Evolutionary conservation across 2,888 invertebrate species (phyloP).

Genomic region (Nymphalis c-album): DNA sequence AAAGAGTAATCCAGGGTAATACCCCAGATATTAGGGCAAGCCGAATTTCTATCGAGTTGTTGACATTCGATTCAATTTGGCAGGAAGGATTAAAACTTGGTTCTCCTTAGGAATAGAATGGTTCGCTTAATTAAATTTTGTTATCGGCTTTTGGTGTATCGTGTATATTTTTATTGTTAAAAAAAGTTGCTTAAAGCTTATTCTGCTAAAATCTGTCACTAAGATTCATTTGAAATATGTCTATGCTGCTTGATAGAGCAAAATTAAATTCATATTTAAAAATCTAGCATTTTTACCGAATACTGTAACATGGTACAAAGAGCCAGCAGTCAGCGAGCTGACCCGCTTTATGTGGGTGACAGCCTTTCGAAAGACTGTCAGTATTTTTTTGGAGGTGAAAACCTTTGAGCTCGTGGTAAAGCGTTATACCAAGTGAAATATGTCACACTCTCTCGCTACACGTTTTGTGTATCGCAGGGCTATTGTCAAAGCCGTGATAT

Average conservation of each 20-base stretch:
- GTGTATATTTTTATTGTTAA: constrained; percentile 1
- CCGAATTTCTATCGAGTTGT: constrained; percentile 38
- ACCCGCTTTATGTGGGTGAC: constrained; percentile 9
- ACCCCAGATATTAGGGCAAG: constrained; percentile 32
- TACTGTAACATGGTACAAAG: constrained; percentile 1
- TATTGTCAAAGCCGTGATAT: no score
- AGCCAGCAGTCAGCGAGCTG: constrained; percentile 3
- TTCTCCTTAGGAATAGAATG: constrained; percentile 16
- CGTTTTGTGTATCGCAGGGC: not conserved
- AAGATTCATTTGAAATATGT: no score
- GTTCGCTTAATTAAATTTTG: constrained; percentile 11
- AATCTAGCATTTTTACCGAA: not conserved
- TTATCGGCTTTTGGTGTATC: constrained; percentile 5
- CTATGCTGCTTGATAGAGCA: not conserved
- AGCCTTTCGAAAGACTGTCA: constrained; percentile 4
- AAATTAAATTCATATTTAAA: not conserved
- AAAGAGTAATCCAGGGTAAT: constrained; percentile 43
- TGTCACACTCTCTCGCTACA: not conserved
- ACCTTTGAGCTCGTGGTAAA: constrained; percentile 5
- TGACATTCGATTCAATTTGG: constrained; percentile 31
- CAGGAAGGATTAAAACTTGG: constrained; percentile 26
- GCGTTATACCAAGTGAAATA: not conserved
- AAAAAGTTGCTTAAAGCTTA: not conserved
- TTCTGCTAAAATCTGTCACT: no score
- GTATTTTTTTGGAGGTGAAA: constrained; percentile 2